Conservation (phyloP, 2,113 vertebrate species). For the Lagopus muta region DNA sequence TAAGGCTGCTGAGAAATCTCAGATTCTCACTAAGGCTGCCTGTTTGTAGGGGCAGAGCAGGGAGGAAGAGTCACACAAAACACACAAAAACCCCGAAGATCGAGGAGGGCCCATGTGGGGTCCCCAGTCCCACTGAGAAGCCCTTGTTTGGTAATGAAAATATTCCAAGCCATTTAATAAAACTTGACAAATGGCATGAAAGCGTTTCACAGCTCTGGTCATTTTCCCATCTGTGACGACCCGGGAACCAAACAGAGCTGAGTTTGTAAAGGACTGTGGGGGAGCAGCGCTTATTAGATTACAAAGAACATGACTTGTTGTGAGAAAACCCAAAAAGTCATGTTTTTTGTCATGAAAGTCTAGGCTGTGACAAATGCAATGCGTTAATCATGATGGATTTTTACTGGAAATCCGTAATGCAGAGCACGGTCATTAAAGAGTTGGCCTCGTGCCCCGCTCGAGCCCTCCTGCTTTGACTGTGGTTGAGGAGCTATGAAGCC, state of each 20-base stretch:
- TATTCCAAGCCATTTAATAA: constrained; percentile 59
- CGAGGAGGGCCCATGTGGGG: neutral
- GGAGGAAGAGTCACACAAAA: constrained; percentile 2
- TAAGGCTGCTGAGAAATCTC: constrained; percentile 33
- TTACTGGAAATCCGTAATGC: constrained; percentile 47
- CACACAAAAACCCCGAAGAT: neutral
- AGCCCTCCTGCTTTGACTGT: neutral
- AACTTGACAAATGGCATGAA: constrained; percentile 60
- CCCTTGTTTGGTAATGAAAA: constrained; percentile 57
- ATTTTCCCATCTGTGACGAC: constrained; percentile 54
- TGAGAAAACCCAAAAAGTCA: constrained; percentile 61
- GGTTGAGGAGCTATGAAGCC: neutral
- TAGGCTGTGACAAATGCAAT: constrained; percentile 51
- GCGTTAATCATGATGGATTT: constrained; percentile 60
- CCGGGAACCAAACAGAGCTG: constrained; percentile 44
- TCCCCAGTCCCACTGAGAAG: constrained; percentile 35
- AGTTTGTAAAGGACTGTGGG: constrained; percentile 50
- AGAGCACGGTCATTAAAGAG: constrained; percentile 3
- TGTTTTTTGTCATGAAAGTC: constrained; percentile 64
- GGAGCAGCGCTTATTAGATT: constrained; percentile 50
- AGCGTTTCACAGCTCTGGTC: constrained; percentile 63
- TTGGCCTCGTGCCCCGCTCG: neutral
- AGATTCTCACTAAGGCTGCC: neutral
- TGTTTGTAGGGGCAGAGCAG: neutral
- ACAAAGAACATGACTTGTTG: constrained; percentile 67